Base-by-base conservation (phyloP, 2,888 invertebrate genomes). In the Orchesellides sinensis region DNA sequence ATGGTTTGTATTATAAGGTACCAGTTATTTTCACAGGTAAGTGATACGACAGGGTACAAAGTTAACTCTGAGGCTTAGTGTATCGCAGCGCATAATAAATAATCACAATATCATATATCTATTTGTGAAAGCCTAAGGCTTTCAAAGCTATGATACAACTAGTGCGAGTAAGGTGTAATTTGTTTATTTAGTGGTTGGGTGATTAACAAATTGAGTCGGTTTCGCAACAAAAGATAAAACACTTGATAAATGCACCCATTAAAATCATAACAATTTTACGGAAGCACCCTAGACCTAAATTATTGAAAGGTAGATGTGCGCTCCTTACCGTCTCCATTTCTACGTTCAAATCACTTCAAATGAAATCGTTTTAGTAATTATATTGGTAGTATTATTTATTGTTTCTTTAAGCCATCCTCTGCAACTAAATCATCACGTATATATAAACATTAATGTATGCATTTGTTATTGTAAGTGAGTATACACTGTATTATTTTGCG, bases 161-260 rank as follows among this genome's bases (percentile, higher is more conserved):
- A 40, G 4, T 2, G 10, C 40, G 10, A 2, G 14, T 40, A 40
- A 6, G 10, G n/a, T 40, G 10, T 10, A 40, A 6, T 49, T 49
- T 54, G 12, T 54, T 54, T 54, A 54, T 23, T 54, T 54, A 54
- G 21, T 10, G 21, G 5, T 5, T 54, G 25, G 6, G 54, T 10
- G 21, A 54, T 54, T 54, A 54, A 54, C 54, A 54, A 54, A 54
- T 54, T 54, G 54, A 54, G 3, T 23, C 54, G 25, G 54, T 54
- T 54, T 54, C 54, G 12, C 23, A 23, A 54, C 25, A 54, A 12
- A 10, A 54, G 54, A 54, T 21, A 8, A 52, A 4, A n/a, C 52
- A 52, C 21, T 52, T 52, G 52, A 54, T 54, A 49, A 40, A 40
- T n/a, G n/a, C n/a, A n/a, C n/a, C n/a, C n/a, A n/a, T n/a, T n/a